Conservation (phyloP, 2,888 invertebrate genomes). For the Drosophila antonietae region DNA sequence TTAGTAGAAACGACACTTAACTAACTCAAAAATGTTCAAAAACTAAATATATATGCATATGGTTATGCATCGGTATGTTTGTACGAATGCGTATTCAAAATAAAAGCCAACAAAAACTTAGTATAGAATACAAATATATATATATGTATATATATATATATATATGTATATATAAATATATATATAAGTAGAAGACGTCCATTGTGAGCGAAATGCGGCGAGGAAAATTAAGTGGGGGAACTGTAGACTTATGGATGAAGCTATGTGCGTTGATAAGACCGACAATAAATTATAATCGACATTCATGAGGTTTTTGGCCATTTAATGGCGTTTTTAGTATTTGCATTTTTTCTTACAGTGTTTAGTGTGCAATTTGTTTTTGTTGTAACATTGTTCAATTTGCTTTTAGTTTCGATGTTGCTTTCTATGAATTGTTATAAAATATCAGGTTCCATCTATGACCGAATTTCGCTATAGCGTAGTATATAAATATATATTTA, state of each 20-base stretch:
- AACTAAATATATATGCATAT: conserved; percentile 43
- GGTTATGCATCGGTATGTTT: conserved; percentile 28
- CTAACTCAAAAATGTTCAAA: conserved; percentile 69
- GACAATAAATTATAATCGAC: conserved; percentile 76
- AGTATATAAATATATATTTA: conserved; percentile 40
- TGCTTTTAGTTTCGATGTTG: conserved; percentile 67
- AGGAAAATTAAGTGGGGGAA: conserved; percentile 23
- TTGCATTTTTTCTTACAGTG: conserved; percentile 20
- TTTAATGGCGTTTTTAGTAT: conserved; percentile 61
- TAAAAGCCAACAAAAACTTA: conserved; percentile 75
- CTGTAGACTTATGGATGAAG: conserved; percentile 14
- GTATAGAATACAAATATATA: conserved; percentile 26
- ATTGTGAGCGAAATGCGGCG: conserved; percentile 54
- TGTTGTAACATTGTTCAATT: conserved; percentile 67
- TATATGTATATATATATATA: conserved; percentile 13
- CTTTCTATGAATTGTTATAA: conserved; percentile 64
- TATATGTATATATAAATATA: conserved; percentile 35
- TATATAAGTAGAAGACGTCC: conserved; percentile 65
- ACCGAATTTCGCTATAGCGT: conserved; percentile 63
- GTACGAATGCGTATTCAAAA: conserved; percentile 50
- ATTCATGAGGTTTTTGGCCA: conserved; percentile 63
- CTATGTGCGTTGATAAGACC: conserved; percentile 64
- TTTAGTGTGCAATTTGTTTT: conserved; percentile 39
- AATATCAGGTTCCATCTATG: conserved; percentile 76
- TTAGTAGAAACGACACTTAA: conserved; percentile 77